These are phyloP conservation scores for Sternarchorhynchus goeldii DNA, from an alignment of 2,797 vertebrate genomes.

Conservation along the genomic window DNA sequence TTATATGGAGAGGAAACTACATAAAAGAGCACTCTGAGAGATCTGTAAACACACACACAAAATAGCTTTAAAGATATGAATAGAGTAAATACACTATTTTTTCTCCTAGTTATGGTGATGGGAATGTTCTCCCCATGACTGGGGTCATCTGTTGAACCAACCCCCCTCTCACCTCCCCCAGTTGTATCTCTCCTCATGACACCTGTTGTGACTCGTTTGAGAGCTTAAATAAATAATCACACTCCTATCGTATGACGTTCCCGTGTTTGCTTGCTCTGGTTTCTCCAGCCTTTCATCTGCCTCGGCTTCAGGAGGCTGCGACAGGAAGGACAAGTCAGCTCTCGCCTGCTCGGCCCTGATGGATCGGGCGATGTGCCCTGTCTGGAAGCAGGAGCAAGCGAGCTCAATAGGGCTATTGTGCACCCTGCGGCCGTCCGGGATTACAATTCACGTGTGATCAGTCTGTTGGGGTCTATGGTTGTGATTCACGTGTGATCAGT, in stretches of 20 bases:
- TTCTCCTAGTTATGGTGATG: no score
- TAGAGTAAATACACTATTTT: not conserved
- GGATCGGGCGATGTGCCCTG: conserved; percentile 58
- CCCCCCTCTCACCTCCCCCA: no score
- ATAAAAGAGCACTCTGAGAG: not conserved
- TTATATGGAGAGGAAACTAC: not conserved
- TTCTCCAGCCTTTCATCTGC: conserved; percentile 28
- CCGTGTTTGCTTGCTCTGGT: conserved; percentile 40
- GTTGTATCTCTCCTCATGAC: not conserved
- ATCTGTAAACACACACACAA: not conserved
- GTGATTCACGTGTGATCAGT: no score
- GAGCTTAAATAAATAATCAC: conserved; percentile 72
- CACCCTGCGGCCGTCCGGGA: no score
- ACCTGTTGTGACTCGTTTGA: conserved; percentile 56
- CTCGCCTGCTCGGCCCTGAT: conserved; percentile 58
- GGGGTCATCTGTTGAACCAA: not conserved
- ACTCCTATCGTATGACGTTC: conserved; percentile 64
- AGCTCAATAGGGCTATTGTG: conserved; percentile 70
- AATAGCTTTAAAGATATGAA: not conserved
- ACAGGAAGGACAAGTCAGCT: conserved; percentile 68
- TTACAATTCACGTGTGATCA: no score
- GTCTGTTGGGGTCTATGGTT: no score
- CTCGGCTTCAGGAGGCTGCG: conserved; percentile 60
- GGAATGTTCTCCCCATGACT: no score
- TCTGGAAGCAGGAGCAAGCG: conserved; percentile 49